Evolutionary conservation across 2,888 invertebrate genomes (phyloP).

Genomic region (Cosmorhoe ocellata): DNA sequence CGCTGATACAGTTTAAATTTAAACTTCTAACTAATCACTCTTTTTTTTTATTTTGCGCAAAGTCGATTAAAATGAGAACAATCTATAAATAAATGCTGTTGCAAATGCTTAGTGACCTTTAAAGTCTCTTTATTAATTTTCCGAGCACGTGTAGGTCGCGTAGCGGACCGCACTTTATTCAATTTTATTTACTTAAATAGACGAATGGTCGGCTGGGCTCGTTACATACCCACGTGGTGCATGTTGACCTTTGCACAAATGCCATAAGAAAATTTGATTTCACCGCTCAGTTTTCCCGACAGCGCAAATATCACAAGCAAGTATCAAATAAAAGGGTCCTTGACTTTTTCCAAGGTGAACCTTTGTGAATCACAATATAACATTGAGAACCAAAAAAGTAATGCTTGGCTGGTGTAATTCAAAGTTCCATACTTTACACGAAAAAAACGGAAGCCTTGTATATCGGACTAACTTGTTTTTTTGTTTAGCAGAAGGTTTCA

Average conservation of each 20-base stretch:
- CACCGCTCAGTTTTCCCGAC: conserved; percentile 12
- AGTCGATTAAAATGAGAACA: conserved; percentile 3
- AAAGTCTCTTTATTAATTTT: conserved; percentile 34
- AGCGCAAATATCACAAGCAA: conserved; percentile 18
- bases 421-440: too few species aligned
- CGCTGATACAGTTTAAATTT: too few species aligned
- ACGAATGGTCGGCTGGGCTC: conserved; percentile 1
- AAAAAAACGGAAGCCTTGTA: too few species aligned
- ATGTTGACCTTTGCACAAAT: conserved; percentile 47
- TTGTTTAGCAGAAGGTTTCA: too few species aligned
- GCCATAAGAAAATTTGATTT: conserved; percentile 38
- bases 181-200: conserved; percentile 16
- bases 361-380: too few species aligned
- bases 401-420: too few species aligned
- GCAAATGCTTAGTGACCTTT: conserved; percentile 41
- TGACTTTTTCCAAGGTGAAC: conserved; percentile 10
- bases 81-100: conserved; percentile 21
- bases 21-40: too few species aligned
- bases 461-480: too few species aligned
- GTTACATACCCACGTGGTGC: conserved; percentile 35
- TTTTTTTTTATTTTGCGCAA: too few species aligned
- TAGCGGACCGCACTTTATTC: conserved; percentile 23
- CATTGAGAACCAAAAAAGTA: too few species aligned
- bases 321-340: conserved; percentile 16
- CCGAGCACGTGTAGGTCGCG: conserved; percentile 22